A percentile compares a stretch with the other conserved stretches of the same genome.
phyloP scores from a whole-genome alignment of 2,113 vertebrate genomes.

The Hassar affinis region DNA sequence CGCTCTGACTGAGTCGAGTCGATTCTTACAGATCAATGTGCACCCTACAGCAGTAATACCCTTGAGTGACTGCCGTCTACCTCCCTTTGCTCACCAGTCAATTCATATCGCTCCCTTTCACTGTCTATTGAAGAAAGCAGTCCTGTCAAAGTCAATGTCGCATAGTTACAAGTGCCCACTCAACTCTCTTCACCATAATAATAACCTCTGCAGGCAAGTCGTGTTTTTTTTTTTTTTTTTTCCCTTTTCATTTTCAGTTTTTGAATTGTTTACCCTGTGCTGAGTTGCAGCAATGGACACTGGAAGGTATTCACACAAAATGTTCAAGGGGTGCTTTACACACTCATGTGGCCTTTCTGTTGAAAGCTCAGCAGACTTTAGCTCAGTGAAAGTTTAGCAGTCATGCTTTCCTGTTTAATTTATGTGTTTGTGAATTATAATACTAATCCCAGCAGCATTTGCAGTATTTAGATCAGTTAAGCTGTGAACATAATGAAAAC shows the following conservation, averaged over 20 bases:
- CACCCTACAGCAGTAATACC: constrained; percentile 36
- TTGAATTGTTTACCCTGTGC: neutral
- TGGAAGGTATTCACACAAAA: neutral
- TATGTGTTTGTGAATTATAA: neutral
- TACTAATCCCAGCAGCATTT: too few relatives aligned
- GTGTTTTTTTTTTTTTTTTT: neutral
- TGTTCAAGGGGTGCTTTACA: neutral
- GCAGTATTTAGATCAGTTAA: neutral
- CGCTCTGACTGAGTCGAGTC: constrained; percentile 7
- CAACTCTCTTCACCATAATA: constrained; percentile 18
- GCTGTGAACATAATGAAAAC: neutral
- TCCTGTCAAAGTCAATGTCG: constrained; percentile 40
- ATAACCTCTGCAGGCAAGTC: neutral
- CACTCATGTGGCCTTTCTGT: neutral
- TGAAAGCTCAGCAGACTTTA: neutral
- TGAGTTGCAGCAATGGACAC: neutral
- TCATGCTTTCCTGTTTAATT: neutral
- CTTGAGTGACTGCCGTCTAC: constrained; percentile 33
- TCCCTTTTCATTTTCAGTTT: neutral
- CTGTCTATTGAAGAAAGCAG: constrained; percentile 34
- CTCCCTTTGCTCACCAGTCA: constrained; percentile 37
- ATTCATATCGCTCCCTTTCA: constrained; percentile 41
- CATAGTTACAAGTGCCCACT: constrained; percentile 34
- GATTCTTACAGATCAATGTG: constrained; percentile 37
- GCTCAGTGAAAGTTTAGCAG: neutral